Conservation (phyloP, 2,797 vertebrate species). For the Cirrhinus molitorella region DNA sequence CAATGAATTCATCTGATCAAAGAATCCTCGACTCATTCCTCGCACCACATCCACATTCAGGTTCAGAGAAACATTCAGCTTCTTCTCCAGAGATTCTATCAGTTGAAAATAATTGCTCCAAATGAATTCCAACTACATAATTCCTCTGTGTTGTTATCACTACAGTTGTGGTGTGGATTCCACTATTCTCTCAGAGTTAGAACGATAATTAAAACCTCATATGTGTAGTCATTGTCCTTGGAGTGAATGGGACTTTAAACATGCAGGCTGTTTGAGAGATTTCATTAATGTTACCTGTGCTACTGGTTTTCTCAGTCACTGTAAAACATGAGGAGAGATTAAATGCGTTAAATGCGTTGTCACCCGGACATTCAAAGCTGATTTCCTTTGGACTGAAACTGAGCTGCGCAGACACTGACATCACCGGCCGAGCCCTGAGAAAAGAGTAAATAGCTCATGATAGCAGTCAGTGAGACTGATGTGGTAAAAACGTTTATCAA, state of each 20-base stretch:
- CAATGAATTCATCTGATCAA: accelerated
- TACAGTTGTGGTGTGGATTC: too few species aligned
- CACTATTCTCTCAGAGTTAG: too few species aligned
- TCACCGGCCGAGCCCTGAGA: constrained; percentile 52
- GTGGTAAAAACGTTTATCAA: too few species aligned
- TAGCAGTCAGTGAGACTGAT: neutral
- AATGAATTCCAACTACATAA: too few species aligned
- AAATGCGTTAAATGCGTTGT: accelerated
- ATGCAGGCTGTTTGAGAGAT: neutral
- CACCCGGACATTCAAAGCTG: constrained; percentile 22
- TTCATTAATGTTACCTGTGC: constrained; percentile 36
- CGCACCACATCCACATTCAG: constrained; percentile 29
- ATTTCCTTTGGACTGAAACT: constrained; percentile 56
- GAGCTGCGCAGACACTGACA: constrained; percentile 51
- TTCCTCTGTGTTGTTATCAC: too few species aligned
- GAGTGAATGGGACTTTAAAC: neutral
- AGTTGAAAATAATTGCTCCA: too few species aligned
- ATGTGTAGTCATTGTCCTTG: too few species aligned
- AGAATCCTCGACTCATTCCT: constrained; percentile 35
- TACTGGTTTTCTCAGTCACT: constrained; percentile 31
- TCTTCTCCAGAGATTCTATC: neutral
- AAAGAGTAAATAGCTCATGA: neutral
- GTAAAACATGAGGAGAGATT: constrained; percentile 46
- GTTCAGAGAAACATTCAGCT: constrained; percentile 24
- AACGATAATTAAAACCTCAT: too few species aligned